phyloP scores from a whole-genome alignment of 2,888 invertebrate genomes.

The Himalopsyche anomala region DNA sequence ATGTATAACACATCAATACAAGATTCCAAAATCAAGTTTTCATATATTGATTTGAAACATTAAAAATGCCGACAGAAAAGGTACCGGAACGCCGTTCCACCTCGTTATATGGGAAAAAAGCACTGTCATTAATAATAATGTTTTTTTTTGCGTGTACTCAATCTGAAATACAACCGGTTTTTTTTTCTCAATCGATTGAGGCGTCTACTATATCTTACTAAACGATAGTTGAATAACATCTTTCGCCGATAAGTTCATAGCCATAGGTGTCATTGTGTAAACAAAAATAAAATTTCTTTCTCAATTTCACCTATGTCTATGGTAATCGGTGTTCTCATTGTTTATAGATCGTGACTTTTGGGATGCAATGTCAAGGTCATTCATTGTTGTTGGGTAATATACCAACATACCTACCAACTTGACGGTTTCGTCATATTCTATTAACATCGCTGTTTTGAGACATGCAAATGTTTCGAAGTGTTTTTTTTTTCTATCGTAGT shows the following conservation, averaged over 20 bases:
- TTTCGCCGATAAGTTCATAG: background rate
- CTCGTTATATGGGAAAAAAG: no score
- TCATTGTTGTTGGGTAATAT: no score
- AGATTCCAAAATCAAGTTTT: no score
- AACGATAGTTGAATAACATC: slow-evolving; percentile 7
- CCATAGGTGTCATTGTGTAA: background rate
- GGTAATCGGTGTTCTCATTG: slow-evolving; percentile 7
- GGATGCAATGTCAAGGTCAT: background rate
- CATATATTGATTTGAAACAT: no score
- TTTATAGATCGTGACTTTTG: slow-evolving; percentile 9
- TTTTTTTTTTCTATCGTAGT: no score
- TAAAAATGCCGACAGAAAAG: no score
- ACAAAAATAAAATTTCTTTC: background rate
- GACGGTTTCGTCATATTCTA: no score
- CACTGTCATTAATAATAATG: background rate
- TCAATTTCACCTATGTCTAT: background rate
- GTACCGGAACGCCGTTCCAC: no score
- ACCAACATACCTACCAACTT: no score
- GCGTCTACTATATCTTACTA: background rate
- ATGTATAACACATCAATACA: no score
- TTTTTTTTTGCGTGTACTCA: background rate
- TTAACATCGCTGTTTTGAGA: no score
- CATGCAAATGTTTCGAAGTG: no score
- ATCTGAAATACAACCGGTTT: background rate
- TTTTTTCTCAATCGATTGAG: background rate